Conservation (phyloP, 2,797 vertebrate species). For the Argya squamiceps region DNA sequence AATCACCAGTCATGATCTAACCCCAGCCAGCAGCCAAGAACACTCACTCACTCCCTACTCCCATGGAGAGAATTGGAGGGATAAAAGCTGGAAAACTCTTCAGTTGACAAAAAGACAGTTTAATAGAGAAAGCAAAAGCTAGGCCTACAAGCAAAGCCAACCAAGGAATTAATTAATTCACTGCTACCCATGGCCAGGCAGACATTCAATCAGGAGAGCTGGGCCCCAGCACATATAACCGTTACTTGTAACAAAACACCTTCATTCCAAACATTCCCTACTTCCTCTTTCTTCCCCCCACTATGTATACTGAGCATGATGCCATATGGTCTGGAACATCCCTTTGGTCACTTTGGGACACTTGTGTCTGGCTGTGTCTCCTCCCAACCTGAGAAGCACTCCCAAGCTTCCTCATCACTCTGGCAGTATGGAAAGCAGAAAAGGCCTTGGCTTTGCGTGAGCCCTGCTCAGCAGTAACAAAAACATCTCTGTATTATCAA, state of each 20-base stretch:
- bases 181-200: neutral
- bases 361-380: too few relatives aligned
- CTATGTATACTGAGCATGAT: neutral
- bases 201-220: neutral
- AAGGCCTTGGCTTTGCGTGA: neutral
- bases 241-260: fast-evolving
- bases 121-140: neutral
- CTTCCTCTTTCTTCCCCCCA: neutral
- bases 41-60: neutral
- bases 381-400: fast-evolving
- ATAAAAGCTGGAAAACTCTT: neutral
- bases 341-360: neutral
- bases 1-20: neutral
- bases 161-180: too few relatives aligned
- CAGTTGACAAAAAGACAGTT: neutral
- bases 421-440: neutral
- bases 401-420: fast-evolving
- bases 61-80: fast-evolving
- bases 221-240: fast-evolving
- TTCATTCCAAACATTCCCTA: neutral
- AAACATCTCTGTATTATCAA: neutral
- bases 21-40: neutral
- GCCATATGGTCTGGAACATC: neutral
- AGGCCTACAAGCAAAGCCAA: neutral
- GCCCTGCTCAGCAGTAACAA: neutral